phyloP scores from a whole-genome alignment of 2,888 invertebrate genomes.

The Caenorhabditis japonica region DNA sequence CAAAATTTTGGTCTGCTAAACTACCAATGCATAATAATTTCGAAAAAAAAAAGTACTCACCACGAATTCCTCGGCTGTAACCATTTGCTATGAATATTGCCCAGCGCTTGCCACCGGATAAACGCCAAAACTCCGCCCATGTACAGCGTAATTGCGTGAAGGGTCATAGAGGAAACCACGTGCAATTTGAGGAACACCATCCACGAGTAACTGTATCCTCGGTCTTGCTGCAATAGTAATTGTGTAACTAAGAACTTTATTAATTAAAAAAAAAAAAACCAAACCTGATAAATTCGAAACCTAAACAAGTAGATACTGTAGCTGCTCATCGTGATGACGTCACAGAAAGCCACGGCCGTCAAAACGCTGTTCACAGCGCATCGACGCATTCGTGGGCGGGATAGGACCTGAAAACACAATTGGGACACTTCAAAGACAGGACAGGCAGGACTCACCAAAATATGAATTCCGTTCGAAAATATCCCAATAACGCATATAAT shows the following conservation, averaged over 20 bases:
- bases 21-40: too few relatives aligned
- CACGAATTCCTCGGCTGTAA: slow-evolving; percentile 64
- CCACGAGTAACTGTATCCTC: slow-evolving; percentile 63
- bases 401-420: slow-evolving; percentile 46
- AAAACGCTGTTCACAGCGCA: slow-evolving; percentile 71
- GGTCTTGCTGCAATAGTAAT: slow-evolving; percentile 47
- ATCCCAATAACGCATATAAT: slow-evolving; percentile 69
- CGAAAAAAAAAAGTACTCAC: too few relatives aligned
- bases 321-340: slow-evolving; percentile 67
- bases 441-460: slow-evolving; percentile 44
- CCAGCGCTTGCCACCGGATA: slow-evolving; percentile 67
- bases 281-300: slow-evolving; percentile 66
- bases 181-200: slow-evolving; percentile 64
- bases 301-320: slow-evolving; percentile 66
- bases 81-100: slow-evolving; percentile 69
- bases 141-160: slow-evolving; percentile 71
- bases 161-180: slow-evolving; percentile 66
- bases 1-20: too few relatives aligned
- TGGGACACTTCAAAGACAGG: neutral
- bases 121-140: slow-evolving; percentile 69
- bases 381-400: slow-evolving; percentile 60
- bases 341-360: slow-evolving; percentile 69
- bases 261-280: too few relatives aligned
- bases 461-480: slow-evolving; percentile 66
- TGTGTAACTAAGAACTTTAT: too few relatives aligned